Evolutionary conservation across 1,140 invertebrate species (phyloP), one percentile per base, ranked within the genome.

Genomic region (Mesaphorura yosii): DNA sequence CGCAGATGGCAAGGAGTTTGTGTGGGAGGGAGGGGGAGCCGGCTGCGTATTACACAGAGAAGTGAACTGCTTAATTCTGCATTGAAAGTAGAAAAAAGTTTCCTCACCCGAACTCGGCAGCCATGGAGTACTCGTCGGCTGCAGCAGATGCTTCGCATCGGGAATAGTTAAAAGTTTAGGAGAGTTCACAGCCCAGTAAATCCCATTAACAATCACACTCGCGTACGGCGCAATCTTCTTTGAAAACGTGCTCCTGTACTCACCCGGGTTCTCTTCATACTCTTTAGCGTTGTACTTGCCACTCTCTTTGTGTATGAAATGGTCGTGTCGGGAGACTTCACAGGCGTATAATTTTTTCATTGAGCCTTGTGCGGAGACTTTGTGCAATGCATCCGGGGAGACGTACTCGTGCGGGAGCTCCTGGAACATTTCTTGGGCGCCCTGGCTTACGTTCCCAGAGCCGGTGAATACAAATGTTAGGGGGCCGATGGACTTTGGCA

Each of bases 391-490:
- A 66, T 91, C 84, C 0, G 91, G 88, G 20, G 93, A 83, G 6
- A 99, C 92, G 69, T 95, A 98, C 70, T 99, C 96, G 66, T 93
- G 82, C 0, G 96, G 96, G 34, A 99, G 72, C 66, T 99, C 93
- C 67, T 91, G 86, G 67, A 98, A 98, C 17, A 98, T 83, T 73
- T 98, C 92, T 73, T 96, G 90, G n/a, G 89, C 92, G 38, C 90
- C 89, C 68, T 78, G 75, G 14, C 77, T 79, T 2, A 82, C 79
- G 68, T 82, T 82, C 51, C 75, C 80, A 14, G 88, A 88, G 3
- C 96, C 96, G 7, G 95, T 98, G 66, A 99, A 98, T 1, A 98
- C 85, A 72, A 98, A 96, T 0, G 91, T 96, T 2, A 99, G 70
- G 0, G 96, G 95, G 1, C 95, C 96, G 48, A 99, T 83, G 0